A percentile compares a stretch with the other conserved stretches of the same genome.
phyloP scores from a whole-genome alignment of 92 coral and sea anemone species.

The Chrysogorgia sp. region DNA sequence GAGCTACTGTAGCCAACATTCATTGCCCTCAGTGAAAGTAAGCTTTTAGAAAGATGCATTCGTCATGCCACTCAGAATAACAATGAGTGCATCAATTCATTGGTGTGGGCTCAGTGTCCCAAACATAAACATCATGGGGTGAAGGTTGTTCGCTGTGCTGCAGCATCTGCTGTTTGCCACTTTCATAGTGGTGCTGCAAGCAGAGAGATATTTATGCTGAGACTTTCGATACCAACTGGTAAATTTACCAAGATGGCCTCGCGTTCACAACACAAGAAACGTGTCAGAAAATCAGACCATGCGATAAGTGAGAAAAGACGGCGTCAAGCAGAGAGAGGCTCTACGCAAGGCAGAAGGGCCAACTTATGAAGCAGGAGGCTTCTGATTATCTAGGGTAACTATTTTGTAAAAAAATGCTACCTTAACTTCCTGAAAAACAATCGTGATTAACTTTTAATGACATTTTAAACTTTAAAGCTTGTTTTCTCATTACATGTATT shows the following conservation, averaged over 20 bases:
- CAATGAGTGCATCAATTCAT: conserved; percentile 49
- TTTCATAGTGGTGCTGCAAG: conserved; percentile 66
- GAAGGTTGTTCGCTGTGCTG: conserved; percentile 55
- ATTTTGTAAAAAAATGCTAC: neutral
- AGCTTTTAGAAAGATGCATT: conserved; percentile 59
- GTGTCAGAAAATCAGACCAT: conserved; percentile 45
- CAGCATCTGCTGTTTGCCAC: conserved; percentile 58
- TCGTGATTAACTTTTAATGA: too few species aligned
- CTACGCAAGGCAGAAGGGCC: conserved; percentile 45
- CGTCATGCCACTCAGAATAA: conserved; percentile 49
- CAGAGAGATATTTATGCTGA: conserved; percentile 50
- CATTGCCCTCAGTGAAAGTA: conserved; percentile 55
- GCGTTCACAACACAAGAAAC: conserved; percentile 52
- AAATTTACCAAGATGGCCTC: conserved; percentile 39
- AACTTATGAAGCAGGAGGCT: conserved; percentile 57
- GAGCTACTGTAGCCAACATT: conserved; percentile 50
- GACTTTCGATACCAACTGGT: conserved; percentile 59
- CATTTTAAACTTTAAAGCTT: too few species aligned
- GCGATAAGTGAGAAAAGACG: conserved; percentile 45
- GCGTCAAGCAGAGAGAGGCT: conserved; percentile 49
- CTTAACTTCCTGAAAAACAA: too few species aligned
- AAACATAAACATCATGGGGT: conserved; percentile 56
- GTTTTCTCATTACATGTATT: too few species aligned
- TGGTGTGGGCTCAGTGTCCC: conserved; percentile 58
- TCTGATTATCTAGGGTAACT: conserved; percentile 25